Evolutionary conservation across 2,113 vertebrate genomes (phyloP).

Genomic region (Miniopterus natalensis): DNA sequence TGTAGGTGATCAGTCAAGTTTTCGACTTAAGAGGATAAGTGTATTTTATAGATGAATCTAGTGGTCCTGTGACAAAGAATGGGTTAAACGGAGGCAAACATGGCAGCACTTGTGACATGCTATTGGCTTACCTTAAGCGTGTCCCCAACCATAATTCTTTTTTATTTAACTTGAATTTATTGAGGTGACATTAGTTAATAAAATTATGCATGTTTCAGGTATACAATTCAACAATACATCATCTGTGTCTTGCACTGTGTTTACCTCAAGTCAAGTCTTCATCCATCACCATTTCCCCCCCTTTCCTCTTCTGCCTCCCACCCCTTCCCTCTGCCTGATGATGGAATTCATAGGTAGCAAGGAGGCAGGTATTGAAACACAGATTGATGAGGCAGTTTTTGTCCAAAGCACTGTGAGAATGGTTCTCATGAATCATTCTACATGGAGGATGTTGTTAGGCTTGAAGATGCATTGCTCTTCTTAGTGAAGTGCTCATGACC

Average conservation of each 20-base stretch:
- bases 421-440: background rate
- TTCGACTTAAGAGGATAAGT: background rate
- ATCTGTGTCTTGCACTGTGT: background rate
- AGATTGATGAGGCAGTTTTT: slow-evolving; percentile 48
- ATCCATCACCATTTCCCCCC: background rate
- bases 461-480: background rate
- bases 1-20: background rate
- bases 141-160: background rate
- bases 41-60: background rate
- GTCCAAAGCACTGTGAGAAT: background rate
- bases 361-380: background rate
- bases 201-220: background rate
- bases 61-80: background rate
- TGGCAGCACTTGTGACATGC: background rate
- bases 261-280: background rate
- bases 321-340: background rate
- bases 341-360: slow-evolving; percentile 5
- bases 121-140: background rate
- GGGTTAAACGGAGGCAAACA: background rate
- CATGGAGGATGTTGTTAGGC: background rate
- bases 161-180: background rate
- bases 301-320: background rate
- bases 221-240: background rate
- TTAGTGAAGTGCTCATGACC: background rate
- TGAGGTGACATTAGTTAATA: background rate